Evolutionary conservation across 2,888 invertebrate species (phyloP).

Genomic region (Emmelina monodactyla): DNA sequence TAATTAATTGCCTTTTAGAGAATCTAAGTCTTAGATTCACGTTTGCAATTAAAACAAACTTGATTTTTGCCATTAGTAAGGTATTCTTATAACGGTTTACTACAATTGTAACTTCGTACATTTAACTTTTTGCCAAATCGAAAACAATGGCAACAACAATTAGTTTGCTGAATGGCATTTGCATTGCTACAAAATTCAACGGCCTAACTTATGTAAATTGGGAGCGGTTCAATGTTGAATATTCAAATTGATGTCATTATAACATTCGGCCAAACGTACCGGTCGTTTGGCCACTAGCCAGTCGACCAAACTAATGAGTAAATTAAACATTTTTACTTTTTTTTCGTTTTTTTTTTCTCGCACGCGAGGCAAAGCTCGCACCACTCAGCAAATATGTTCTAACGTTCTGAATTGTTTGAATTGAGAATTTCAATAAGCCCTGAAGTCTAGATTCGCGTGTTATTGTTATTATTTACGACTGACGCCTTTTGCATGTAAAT

Average conservation of each 20-base stretch:
- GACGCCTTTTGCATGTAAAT: constrained; percentile 4
- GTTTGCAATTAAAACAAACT: too few relatives aligned
- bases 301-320: constrained; percentile 59
- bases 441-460: constrained; percentile 19
- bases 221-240: constrained; percentile 62
- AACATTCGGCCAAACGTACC: constrained; percentile 54
- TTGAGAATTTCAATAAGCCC: constrained; percentile 21
- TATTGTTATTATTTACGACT: constrained; percentile 13
- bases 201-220: constrained; percentile 63
- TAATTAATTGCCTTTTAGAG: too few relatives aligned
- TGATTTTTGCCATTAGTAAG: too few relatives aligned
- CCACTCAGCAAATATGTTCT: constrained; percentile 20
- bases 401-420: too few relatives aligned
- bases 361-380: constrained; percentile 32
- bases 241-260: constrained; percentile 68
- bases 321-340: constrained; percentile 45
- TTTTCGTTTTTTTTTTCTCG: too few relatives aligned
- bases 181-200: constrained; percentile 59
- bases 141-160: constrained; percentile 49
- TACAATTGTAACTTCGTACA: too few relatives aligned
- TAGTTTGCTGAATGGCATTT: constrained; percentile 53
- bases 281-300: constrained; percentile 58
- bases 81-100: too few relatives aligned
- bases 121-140: constrained; percentile 50
- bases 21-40: too few relatives aligned